Evolutionary conservation across 1,140 invertebrate genomes (phyloP), one percentile per base, ranked within the genome.

Genomic region (Atta colombica): DNA sequence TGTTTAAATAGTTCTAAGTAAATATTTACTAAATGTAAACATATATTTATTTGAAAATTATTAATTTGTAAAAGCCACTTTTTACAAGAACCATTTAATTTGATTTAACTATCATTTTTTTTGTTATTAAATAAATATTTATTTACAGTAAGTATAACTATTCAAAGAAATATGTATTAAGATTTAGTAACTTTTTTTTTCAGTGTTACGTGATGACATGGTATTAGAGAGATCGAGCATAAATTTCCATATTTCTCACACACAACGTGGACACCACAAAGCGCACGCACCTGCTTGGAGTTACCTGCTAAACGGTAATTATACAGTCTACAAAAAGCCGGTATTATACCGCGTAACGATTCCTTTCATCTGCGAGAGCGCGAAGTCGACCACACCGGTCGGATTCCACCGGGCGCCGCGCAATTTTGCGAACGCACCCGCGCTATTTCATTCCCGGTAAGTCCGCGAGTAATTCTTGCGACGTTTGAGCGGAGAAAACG

Each of bases 391-490:
- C 55, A 39, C 31, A 39, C 63, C 10, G 69, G 18, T 28, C 35
- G 55, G 39, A 51, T 74, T 74, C 39, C 68, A 4, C 68, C 39
- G 66, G 39, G 55, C n/a, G 55, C 25, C 14, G n/a, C 25, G 58
- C 39, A 84, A 84, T 84, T 84, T 75, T n/a, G n/a, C 45, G 39
- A 51, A n/a, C 39, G 39, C 31, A 10, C 53, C 28, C 65, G 68
- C 80, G 25, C 69, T 84, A 74, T 75, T 74, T 84, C 69, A 84
- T 51, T 21, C 49, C 66, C 63, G 71, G 18, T 51, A 61, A 87
- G 81, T 77, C 80, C 71, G 60, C 81, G 55, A 84, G 45, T 88
- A 35, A 88, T 82, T 63, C 80, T 69, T 63, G 87, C n/a, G 86
- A 39, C 63, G 49, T 63, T 86, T 31, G 53, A 31, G 66, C 49